Evolutionary conservation across 92 coral and sea anemone species (phyloP).

Genomic region (Chrysogorgia sp.): DNA sequence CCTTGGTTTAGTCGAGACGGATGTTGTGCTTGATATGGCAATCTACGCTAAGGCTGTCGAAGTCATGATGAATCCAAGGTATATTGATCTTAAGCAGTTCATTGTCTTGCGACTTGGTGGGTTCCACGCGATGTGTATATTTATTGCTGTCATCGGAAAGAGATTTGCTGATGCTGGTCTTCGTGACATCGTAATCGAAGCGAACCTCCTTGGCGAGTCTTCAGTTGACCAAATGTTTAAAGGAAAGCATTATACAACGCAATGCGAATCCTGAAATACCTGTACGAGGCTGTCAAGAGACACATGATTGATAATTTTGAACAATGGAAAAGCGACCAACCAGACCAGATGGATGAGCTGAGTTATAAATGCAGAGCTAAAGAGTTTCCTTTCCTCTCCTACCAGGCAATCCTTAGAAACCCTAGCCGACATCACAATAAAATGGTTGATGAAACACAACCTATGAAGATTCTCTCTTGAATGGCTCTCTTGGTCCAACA

Average conservation of each 20-base stretch:
- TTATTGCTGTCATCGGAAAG: constrained; percentile 4
- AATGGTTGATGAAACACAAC: not conserved
- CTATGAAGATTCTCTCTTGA: constrained; percentile 3
- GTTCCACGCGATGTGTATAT: constrained; percentile 21
- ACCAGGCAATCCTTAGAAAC: not conserved
- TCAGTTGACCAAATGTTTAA: constrained; percentile 21
- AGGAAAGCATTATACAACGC: constrained; percentile 24
- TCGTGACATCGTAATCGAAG: not conserved
- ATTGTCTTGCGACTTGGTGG: constrained; percentile 11
- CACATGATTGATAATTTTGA: not conserved
- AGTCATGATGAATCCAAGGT: constrained; percentile 19
- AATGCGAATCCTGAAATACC: not conserved
- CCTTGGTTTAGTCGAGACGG: constrained; percentile 14
- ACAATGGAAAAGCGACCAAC: not conserved
- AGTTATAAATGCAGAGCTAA: not conserved
- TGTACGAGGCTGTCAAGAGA: constrained; percentile 17
- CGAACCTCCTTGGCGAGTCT: constrained; percentile 4
- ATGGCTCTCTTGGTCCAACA: constrained; percentile 1
- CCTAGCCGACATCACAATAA: not conserved
- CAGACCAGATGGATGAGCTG: not conserved
- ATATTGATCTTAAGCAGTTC: constrained; percentile 2
- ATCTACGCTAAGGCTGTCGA: no score
- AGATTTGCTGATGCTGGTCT: constrained; percentile 21
- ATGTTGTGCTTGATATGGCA: no score
- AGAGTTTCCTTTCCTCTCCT: not conserved